Conservation (phyloP, 2,113 vertebrate species). For the Catharus bicknelli region DNA sequence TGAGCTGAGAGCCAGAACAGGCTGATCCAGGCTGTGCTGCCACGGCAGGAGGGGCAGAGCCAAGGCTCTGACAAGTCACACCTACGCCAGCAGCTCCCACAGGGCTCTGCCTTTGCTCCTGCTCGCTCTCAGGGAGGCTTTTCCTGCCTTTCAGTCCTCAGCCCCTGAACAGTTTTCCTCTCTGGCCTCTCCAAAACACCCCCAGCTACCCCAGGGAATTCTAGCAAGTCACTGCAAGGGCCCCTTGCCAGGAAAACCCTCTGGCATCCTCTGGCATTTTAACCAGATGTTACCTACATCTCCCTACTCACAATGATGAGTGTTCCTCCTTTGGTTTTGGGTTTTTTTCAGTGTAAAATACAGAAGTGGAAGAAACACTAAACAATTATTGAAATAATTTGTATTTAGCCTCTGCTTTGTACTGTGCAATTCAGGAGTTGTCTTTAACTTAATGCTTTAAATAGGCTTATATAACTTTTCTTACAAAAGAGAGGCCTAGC, state of each 20-base stretch:
- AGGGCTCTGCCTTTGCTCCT: constrained; percentile 9
- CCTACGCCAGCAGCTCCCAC: background rate
- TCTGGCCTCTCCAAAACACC: background rate
- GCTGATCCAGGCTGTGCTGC: background rate
- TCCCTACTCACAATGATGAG: background rate
- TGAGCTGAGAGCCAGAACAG: background rate
- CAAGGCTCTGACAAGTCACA: background rate
- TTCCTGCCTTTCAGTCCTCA: constrained; percentile 11
- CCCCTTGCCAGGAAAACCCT: background rate
- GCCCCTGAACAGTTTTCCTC: background rate
- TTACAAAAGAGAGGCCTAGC: background rate
- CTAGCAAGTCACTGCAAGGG: background rate
- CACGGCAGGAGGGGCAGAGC: background rate
- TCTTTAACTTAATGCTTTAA: background rate
- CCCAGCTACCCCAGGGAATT: background rate
- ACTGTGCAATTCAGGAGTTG: background rate
- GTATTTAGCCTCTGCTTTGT: background rate
- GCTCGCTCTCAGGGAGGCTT: background rate
- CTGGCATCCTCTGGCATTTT: background rate
- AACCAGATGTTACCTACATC: background rate
- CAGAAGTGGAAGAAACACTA: background rate
- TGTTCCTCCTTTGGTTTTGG: background rate
- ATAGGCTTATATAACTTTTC: background rate
- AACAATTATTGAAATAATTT: background rate
- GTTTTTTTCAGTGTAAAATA: background rate